Base-by-base conservation (phyloP, 2,113 vertebrate species). In the Tricholaema leucomelas region DNA sequence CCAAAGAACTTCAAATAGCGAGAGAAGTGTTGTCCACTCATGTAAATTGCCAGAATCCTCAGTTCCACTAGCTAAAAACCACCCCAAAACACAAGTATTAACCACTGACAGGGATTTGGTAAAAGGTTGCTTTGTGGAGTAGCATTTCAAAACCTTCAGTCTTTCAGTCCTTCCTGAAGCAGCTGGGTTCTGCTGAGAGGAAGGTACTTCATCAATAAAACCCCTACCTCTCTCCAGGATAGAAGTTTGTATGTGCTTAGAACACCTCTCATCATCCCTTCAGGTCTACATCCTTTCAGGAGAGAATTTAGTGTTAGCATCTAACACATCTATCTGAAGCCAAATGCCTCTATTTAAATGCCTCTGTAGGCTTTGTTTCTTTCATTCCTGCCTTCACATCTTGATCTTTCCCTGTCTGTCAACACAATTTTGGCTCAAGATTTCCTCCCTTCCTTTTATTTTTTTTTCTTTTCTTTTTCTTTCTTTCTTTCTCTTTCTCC, bases 321-420 rank as follows among this genome's bases (percentile, higher is more conserved):
- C 71, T 85, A 75, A 73, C 3, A 5, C 65, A 69, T 81, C 56
- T 40, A 81, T 48, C 33, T 70, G 33, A 14, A 75, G 55, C 31
- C 38, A 87, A 89, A 90, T 56, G 9, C 42, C 75, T 87, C 71
- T 63, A 58, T 87, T 93, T 66, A 84, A 71, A 90, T 70, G n/a
- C 18, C 83, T 81, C 88, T 64, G 16, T 40, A 87, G 59, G 6
- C 8, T 76, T 86, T 42, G 3, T 78, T 90, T 87, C 58, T 79
- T 88, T 70, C 12, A 2, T 91, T 93, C n/a, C 50, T 79, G 3
- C n/a, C 12, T n/a, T 79, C 38, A 65, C 36, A 20, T 72, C 54
- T 61, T 81, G 24, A 27, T 85, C 25, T 86, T 69, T 13, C 20
- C 9, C 17, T 59, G 33, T 5, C 11, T 75, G 60, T 60, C 65